A percentile compares a stretch with the other conserved stretches of the same genome.
Evolutionary conservation across 2,888 invertebrate species (phyloP).

Genomic region (Rapana venosa): DNA sequence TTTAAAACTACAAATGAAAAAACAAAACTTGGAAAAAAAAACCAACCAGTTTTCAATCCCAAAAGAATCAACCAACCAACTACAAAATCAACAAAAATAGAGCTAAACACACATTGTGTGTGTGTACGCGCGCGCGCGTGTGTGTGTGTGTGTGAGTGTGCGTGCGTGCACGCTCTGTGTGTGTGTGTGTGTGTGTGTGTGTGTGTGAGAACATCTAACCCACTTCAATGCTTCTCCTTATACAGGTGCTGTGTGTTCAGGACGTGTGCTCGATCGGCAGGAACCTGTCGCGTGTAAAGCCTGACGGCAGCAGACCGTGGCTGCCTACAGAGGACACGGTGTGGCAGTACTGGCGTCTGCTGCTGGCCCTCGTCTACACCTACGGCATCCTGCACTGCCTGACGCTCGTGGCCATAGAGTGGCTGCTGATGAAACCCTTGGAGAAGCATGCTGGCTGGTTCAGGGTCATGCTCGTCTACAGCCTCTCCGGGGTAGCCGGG

Average conservation of each 20-base stretch:
- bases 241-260: slow-evolving; percentile 66
- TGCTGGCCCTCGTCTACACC: slow-evolving; percentile 62
- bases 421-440: slow-evolving; percentile 60
- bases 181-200: too few relatives aligned
- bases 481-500: slow-evolving; percentile 60
- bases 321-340: slow-evolving; percentile 49
- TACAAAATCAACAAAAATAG: too few relatives aligned
- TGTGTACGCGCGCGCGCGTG: too few relatives aligned
- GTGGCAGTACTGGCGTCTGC: slow-evolving; percentile 69
- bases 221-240: not conserved
- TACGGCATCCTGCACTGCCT: slow-evolving; percentile 65
- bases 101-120: too few relatives aligned
- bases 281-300: not conserved
- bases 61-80: too few relatives aligned
- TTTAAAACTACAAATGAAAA: too few relatives aligned
- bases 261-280: slow-evolving; percentile 56
- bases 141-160: too few relatives aligned
- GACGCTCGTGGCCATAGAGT: slow-evolving; percentile 57
- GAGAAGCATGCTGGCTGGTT: slow-evolving; percentile 69
- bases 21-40: too few relatives aligned
- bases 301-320: slow-evolving; percentile 57
- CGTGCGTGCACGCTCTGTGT: too few relatives aligned
- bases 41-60: too few relatives aligned
- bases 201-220: too few relatives aligned
- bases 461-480: slow-evolving; percentile 61